A percentile compares a stretch with the other conserved stretches of the same genome.
These are phyloP conservation scores for Abrostola triplasia DNA, from an alignment of 2,888 invertebrate genomes.

Conservation along the genomic window DNA sequence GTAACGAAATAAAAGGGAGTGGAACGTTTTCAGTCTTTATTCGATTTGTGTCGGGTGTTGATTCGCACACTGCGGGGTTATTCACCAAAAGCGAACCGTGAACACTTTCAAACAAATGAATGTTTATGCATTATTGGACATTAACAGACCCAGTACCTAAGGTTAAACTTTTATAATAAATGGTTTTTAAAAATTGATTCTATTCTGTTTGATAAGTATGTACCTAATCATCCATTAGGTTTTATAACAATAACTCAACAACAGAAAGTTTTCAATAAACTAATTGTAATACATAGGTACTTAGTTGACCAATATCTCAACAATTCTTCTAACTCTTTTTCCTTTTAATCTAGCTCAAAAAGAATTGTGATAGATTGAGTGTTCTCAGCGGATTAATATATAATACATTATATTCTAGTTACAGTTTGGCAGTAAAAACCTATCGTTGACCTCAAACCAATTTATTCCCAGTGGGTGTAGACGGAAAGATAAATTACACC, in stretches of 20 bases:
- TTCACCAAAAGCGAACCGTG: conserved; percentile 1
- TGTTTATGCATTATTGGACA: not conserved
- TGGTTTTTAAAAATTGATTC: too few relatives aligned
- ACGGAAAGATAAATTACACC: conserved; percentile 59
- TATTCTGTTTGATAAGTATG: too few relatives aligned
- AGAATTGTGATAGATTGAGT: conserved; percentile 22
- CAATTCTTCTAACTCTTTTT: not conserved
- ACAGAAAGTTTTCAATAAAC: too few relatives aligned
- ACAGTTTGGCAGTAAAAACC: conserved; percentile 49
- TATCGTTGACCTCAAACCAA: conserved; percentile 59
- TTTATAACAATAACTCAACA: too few relatives aligned
- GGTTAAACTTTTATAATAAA: too few relatives aligned
- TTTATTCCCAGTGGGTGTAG: conserved; percentile 59
- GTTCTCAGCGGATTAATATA: conserved; percentile 20
- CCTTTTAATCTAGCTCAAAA: not conserved
- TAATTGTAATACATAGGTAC: too few relatives aligned
- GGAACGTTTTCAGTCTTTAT: conserved; percentile 35
- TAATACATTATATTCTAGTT: conserved; percentile 16
- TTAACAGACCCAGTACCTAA: too few relatives aligned
- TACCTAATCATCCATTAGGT: too few relatives aligned
- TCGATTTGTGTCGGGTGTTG: conserved; percentile 3
- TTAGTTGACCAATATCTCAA: too few relatives aligned
- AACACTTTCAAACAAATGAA: not conserved
- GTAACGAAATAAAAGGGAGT: conserved; percentile 18
- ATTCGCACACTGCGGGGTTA: not conserved